Evolutionary conservation across 2,797 vertebrate species (phyloP), one percentile per base, ranked within the genome.

Genomic region (Prunella strophiata): DNA sequence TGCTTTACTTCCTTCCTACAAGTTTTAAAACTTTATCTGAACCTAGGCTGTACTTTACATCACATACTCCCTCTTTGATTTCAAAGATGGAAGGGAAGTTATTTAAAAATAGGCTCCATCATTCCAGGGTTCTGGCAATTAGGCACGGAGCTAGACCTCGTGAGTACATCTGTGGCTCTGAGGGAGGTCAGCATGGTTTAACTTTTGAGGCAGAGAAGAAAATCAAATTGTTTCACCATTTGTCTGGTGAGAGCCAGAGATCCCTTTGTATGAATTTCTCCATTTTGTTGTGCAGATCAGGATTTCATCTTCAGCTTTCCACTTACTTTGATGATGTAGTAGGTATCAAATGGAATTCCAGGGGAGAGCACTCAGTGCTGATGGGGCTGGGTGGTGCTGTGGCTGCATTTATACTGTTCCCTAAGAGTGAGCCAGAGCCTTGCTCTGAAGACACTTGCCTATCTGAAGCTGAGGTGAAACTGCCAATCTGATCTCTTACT

Each of bases 61-160:
- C 87, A 62, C 89, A 95, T 59, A 89, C 48, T 75, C 76, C 51
- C 26, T 66, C 96, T 96, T 96, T 96, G 94, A 96, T 96, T 95
- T 96, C 87, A 90, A 84, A 95, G 85, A 94, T 42, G 62, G 94
- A 94, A 91, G 93, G 92, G 92, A 93, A 94, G 92, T 93, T 92
- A 93, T 93, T 95, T 96, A 96, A 94, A 96, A 96, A 93, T 85
- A 94, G 92, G 58, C 67, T 89, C 63, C 55, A 45, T 75, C 40
- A 32, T 85, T 61, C 36, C 67, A 80, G 40, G 0, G 0, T 78
- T 92, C 73, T 95, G 87, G 87, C 90, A 96, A 88, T 76, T 78
- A 93, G 89, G 79, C 92, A 96, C 70, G 70, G 70, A 96, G 51
- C 89, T 89, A 70, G 87, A 48, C 74, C 88, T 93, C 4, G 0